Base-by-base conservation (phyloP, 2,113 vertebrate species). In the Gadus chalcogrammus region DNA sequence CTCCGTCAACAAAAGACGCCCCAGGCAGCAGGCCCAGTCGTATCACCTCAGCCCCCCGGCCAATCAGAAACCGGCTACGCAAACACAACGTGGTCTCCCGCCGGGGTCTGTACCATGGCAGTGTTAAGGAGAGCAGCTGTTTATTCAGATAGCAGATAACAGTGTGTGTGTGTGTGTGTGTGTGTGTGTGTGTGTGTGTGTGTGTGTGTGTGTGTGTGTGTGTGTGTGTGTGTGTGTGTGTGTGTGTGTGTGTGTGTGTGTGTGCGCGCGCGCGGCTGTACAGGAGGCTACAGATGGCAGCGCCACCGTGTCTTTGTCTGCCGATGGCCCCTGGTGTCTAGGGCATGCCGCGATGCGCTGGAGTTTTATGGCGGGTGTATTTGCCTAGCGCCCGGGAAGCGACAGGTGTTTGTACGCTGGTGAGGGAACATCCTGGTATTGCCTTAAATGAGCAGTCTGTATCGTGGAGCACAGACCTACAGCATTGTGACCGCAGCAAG, bases 371-470 rank as follows among this genome's bases (percentile, higher is more conserved):
- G 69, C 17, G 5, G 55, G 3, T 52, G 52, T 70, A 75, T 86
- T 78, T 70, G 63, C 2, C 55, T 27, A 27, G 55, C 58, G 35
- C 64, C 64, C 74, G 82, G 83, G 65, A 78, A 83, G 68, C 70
- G 58, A n/a, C 28, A 61, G 24, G 15, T 12, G 72, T 81, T 68
- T 55, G 16, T 16, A 16, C 7, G 18, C 16, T 16, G 58, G 58
- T 60, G 58, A 60, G 13, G 12, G 53, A 55, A 55, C 56, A 81
- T 64, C 15, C 38, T 72, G 70, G 5, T 35, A 35, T 35, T 35
- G 31, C 31, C 31, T 35, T 35, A 35, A 35, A 35, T 35, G 31
- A 35, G 4, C 31, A 35, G 31, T 1, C 42, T 48, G 42, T 48
- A 48, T 2, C 12, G 42, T 9, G 42, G 31, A 35, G 4, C 6